These are phyloP conservation scores for Merodon equestris DNA, from an alignment of 2,888 invertebrate genomes.

Conservation along the genomic window DNA sequence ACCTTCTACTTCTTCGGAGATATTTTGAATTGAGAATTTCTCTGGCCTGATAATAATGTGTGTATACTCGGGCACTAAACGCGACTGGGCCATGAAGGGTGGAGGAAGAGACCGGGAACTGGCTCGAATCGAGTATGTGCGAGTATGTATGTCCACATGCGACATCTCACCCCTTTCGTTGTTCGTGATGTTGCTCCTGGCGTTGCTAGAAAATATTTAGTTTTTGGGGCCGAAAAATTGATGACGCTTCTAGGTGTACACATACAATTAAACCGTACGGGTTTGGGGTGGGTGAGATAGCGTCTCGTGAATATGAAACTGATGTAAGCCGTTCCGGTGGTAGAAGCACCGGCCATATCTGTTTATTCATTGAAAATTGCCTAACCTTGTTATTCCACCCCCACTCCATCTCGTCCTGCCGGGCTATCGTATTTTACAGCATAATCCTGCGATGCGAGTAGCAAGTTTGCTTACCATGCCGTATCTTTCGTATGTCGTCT, in stretches of 20 bases:
- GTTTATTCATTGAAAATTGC: conserved; percentile 67
- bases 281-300: conserved; percentile 24
- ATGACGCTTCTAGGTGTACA: conserved; percentile 54
- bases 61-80: conserved; percentile 1
- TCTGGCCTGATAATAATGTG: conserved; percentile 60
- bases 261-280: conserved; percentile 48
- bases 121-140: too few relatives aligned
- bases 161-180: conserved; percentile 56
- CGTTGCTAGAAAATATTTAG: conserved; percentile 33
- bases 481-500: conserved; percentile 14
- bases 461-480: conserved; percentile 14
- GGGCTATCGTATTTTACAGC: conserved; percentile 34
- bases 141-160: conserved; percentile 56
- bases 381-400: neutral
- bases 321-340: conserved; percentile 51
- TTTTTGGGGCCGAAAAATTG: conserved; percentile 49
- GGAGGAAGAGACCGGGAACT: too few relatives aligned
- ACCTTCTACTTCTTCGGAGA: conserved; percentile 29
- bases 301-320: conserved; percentile 48
- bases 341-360: too few relatives aligned
- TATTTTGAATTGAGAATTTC: conserved; percentile 64
- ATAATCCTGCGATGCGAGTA: conserved; percentile 34
- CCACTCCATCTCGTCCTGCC: neutral
- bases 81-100: too few relatives aligned
- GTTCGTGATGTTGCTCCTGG: neutral